phyloP scores from a whole-genome alignment of 1,140 invertebrate species.

The Drosophila nannoptera region DNA sequence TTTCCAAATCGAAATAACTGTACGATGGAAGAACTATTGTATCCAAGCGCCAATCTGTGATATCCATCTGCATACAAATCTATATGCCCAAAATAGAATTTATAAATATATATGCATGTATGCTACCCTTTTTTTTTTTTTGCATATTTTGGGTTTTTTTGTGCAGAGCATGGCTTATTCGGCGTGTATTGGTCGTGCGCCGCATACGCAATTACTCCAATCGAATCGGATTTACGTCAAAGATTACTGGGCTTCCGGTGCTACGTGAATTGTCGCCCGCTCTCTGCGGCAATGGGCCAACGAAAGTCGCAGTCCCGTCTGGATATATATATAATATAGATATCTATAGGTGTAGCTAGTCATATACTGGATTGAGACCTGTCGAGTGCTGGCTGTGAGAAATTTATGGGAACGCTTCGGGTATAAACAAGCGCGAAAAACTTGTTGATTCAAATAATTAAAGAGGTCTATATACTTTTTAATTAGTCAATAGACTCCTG shows the following conservation, averaged over 20 bases:
- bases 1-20: too few species aligned
- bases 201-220: conserved; percentile 14
- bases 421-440: too few species aligned
- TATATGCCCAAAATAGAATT: too few species aligned
- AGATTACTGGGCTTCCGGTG: conserved; percentile 23
- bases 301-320: conserved; percentile 16
- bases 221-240: conserved; percentile 35
- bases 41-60: too few species aligned
- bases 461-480: too few species aligned
- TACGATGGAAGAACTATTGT: too few species aligned
- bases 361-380: too few species aligned
- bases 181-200: conserved; percentile 8
- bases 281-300: conserved; percentile 10
- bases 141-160: conserved; percentile 3
- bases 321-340: background rate
- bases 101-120: background rate
- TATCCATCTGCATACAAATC: too few species aligned
- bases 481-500: too few species aligned
- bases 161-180: conserved; percentile 21
- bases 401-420: too few species aligned
- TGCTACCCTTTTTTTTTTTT: background rate
- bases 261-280: conserved; percentile 3
- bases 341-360: background rate
- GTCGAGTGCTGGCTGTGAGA: too few species aligned
- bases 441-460: too few species aligned